Percentiles rank a stretch among this genome's conserved stretches.
These are phyloP conservation scores for Mechanitis messenoides DNA, from an alignment of 2,888 invertebrate species.

Conservation along the genomic window DNA sequence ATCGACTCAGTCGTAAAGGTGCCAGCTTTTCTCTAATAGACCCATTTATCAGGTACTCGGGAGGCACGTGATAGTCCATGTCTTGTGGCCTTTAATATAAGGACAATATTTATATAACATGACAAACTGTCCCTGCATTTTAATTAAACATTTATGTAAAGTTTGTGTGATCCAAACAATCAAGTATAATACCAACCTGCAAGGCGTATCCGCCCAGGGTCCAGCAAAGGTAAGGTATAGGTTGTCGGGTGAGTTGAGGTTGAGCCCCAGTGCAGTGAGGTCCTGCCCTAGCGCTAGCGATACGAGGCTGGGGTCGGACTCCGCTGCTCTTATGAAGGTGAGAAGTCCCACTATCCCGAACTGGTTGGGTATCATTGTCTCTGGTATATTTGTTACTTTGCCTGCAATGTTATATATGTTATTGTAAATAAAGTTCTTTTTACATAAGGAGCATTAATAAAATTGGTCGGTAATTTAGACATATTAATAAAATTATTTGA, in stretches of 20 bases:
- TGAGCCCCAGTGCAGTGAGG: slow-evolving; percentile 97
- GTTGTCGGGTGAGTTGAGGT: slow-evolving; percentile 98
- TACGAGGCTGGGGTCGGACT: slow-evolving; percentile 97
- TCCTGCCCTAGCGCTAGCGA: slow-evolving; percentile 98
- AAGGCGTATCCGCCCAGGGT: slow-evolving; percentile 98
- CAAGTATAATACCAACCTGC: slow-evolving; percentile 71
- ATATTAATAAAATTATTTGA: too few relatives aligned
- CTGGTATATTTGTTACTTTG: slow-evolving; percentile 98
- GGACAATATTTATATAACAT: too few relatives aligned
- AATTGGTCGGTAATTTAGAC: too few relatives aligned
- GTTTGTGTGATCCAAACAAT: too few relatives aligned
- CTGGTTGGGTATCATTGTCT: slow-evolving; percentile 99
- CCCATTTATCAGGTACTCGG: slow-evolving; percentile 98
- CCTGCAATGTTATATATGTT: slow-evolving; percentile 69
- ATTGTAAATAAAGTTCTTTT: too few relatives aligned
- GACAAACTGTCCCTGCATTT: too few relatives aligned
- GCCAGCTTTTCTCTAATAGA: slow-evolving; percentile 97
- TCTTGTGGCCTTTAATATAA: slow-evolving; percentile 89
- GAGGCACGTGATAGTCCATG: slow-evolving; percentile 98
- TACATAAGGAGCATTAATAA: too few relatives aligned
- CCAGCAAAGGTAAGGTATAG: slow-evolving; percentile 99
- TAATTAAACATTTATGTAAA: background rate
- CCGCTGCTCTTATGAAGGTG: slow-evolving; percentile 98
- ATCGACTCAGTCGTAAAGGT: slow-evolving; percentile 95
- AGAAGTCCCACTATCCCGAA: slow-evolving; percentile 99